These are phyloP conservation scores for Tautogolabrus adspersus DNA, from an alignment of 2,113 vertebrate genomes.

Conservation along the genomic window DNA sequence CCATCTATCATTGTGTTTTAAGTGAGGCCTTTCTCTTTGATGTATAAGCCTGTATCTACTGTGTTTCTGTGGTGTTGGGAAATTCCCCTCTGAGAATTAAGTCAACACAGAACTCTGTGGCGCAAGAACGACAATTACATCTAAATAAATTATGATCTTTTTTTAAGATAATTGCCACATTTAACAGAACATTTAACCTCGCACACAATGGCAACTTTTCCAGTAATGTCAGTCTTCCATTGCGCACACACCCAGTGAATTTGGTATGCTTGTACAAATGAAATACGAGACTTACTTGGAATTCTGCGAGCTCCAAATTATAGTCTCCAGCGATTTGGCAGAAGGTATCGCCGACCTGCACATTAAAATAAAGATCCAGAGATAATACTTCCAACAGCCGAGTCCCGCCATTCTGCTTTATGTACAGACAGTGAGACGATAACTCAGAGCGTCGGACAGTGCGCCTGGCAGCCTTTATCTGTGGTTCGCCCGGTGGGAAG, in stretches of 20 bases:
- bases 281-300: slow-evolving; percentile 81
- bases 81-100: slow-evolving; percentile 57
- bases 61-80: slow-evolving; percentile 53
- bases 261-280: slow-evolving; percentile 38
- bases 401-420: slow-evolving; percentile 80
- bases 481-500: slow-evolving; percentile 62
- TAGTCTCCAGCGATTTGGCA: slow-evolving; percentile 82
- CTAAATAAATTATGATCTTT: slow-evolving; percentile 36
- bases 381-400: slow-evolving; percentile 82
- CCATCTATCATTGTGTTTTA: slow-evolving; percentile 50
- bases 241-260: slow-evolving; percentile 54
- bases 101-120: slow-evolving; percentile 40
- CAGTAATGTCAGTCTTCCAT: slow-evolving; percentile 44
- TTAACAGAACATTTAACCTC: slow-evolving; percentile 51
- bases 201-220: slow-evolving; percentile 58
- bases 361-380: slow-evolving; percentile 83
- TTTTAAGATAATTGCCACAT: slow-evolving; percentile 43
- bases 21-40: slow-evolving; percentile 22
- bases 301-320: slow-evolving; percentile 85
- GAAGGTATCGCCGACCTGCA: slow-evolving; percentile 78
- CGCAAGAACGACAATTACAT: slow-evolving; percentile 42
- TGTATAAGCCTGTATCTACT: slow-evolving; percentile 15
- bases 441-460: slow-evolving; percentile 61
- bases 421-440: slow-evolving; percentile 47
- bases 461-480: slow-evolving; percentile 67